A percentile compares a stretch with the other conserved stretches of the same genome.
phyloP scores from a whole-genome alignment of 2,113 vertebrate species.

The Pseudonaja textilis region DNA sequence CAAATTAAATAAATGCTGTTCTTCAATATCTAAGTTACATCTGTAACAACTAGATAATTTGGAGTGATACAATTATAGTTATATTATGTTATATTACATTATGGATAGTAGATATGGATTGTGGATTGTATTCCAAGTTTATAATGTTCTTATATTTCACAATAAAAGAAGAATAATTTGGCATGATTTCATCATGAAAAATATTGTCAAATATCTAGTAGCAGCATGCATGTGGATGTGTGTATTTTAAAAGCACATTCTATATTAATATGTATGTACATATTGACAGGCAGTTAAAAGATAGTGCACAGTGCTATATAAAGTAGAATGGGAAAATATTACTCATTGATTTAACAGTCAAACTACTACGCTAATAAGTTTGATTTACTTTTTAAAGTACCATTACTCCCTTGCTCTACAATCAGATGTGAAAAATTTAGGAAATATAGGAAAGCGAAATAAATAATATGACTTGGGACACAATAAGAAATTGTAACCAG shows the following conservation, averaged over 20 bases:
- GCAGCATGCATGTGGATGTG: too few relatives aligned
- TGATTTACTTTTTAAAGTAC: neutral
- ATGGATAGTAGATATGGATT: neutral
- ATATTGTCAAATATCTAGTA: too few relatives aligned
- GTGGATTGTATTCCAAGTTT: neutral
- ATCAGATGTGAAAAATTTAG: neutral
- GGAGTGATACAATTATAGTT: neutral
- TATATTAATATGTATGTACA: neutral
- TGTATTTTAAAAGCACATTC: too few relatives aligned
- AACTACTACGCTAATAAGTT: neutral
- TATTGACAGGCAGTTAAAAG: neutral
- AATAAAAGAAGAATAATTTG: neutral
- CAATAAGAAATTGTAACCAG: neutral
- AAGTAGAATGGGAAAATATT: neutral
- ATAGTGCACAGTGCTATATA: neutral
- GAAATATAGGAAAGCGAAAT: neutral
- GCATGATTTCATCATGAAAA: neutral
- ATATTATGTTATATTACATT: neutral
- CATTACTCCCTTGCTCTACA: neutral
- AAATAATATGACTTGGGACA: neutral
- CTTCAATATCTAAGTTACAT: neutral
- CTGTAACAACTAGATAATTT: neutral
- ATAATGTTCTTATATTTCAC: neutral
- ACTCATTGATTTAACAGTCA: neutral
- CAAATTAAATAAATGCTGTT: neutral